Evolutionary conservation across 1,140 invertebrate species (phyloP).

Genomic region (Drosophila busckii): DNA sequence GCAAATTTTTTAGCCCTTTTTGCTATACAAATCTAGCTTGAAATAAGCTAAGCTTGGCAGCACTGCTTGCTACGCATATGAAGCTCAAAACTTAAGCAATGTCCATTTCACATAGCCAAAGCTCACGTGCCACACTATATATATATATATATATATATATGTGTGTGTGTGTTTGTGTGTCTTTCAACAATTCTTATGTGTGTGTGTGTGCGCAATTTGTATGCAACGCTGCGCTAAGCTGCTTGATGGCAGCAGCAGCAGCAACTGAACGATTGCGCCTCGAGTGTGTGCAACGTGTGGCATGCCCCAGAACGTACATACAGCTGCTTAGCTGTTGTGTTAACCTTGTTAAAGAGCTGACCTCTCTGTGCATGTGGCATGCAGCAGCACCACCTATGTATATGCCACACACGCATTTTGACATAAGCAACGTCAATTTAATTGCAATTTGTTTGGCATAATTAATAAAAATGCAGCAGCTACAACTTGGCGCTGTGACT

Average conservation of each 20-base stretch:
- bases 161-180: slow-evolving; percentile 12
- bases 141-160: not conserved
- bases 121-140: slow-evolving; percentile 54
- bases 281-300: slow-evolving; percentile 50
- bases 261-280: slow-evolving; percentile 63
- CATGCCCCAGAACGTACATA: slow-evolving; percentile 14
- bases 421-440: too few species aligned
- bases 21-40: too few species aligned
- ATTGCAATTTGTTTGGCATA: slow-evolving; percentile 28
- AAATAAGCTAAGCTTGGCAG: too few species aligned
- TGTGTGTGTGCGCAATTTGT: slow-evolving; percentile 49
- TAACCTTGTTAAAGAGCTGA: slow-evolving; percentile 55
- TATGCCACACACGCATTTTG: too few species aligned
- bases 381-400: too few species aligned
- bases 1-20: too few species aligned
- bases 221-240: slow-evolving; percentile 46
- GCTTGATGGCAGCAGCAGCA: slow-evolving; percentile 29
- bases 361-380: too few species aligned
- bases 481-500: not conserved
- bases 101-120: slow-evolving; percentile 71
- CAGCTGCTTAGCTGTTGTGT: slow-evolving; percentile 52
- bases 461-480: slow-evolving; percentile 29
- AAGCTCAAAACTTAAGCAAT: slow-evolving; percentile 76
- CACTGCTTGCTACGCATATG: too few species aligned
- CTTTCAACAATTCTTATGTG: slow-evolving; percentile 49